Evolutionary conservation across 2,888 invertebrate genomes (phyloP), one percentile per base, ranked within the genome.

Genomic region (Parthenolecanium corni): DNA sequence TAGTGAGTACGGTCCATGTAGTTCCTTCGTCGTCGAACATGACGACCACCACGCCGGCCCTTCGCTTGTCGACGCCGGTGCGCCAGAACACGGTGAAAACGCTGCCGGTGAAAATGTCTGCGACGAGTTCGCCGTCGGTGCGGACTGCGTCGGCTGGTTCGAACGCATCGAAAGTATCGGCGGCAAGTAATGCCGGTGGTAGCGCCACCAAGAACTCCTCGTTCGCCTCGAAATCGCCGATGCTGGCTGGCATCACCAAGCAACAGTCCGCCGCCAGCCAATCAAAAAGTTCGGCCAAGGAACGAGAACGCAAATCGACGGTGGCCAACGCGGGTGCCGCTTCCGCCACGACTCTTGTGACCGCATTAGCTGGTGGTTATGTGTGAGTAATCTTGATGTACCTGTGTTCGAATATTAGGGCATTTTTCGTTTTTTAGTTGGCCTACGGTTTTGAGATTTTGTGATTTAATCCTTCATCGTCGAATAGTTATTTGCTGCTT

Each of bases 291-390:
- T 75, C 83, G 36, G 76, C 82, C 68, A 86, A 84, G 75, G 88
- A 88, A 69, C 87, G 86, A 71, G 86, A 87, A 70, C 88, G 86
- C 74, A 84, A 83, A 71, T 75, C 79, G 38, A 79, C 82, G 58
- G 79, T 82, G 61, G 78, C 80, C 38, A 76, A 77, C 52, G 77
- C 64, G n/a, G 56, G 64, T 6, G 38, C 64, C 9, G 49, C 56
- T 4, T 42, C 64, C 2, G 64, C 57, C 1, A 18, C 62, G 20
- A 42, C 62, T 21, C 25, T 40, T 9, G 63, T 49, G 12, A 54
- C 49, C 18, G 63, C 61, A 5, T 54, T 49, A 24, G 61, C 61
- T 9, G 61, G 61, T 14, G 61, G 61, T 42, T 66, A 65, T 52
- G 65, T 66, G 66, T 66, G 57, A 65, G 52, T 65, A 36, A 23